phyloP scores from a whole-genome alignment of 2,797 vertebrate species.

The Microchirus variegatus region DNA sequence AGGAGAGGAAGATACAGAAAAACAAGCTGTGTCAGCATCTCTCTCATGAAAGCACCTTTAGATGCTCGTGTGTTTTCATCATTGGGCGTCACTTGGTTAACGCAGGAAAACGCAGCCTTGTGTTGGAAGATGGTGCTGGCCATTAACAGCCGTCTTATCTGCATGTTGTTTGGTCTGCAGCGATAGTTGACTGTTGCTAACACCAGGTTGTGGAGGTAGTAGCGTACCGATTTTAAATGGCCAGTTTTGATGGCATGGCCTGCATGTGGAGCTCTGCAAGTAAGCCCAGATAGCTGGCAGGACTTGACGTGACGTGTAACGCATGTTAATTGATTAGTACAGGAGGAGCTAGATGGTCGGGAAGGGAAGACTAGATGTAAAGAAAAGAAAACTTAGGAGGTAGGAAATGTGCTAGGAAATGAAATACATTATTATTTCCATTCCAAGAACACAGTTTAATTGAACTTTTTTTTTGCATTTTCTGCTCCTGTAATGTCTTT shows the following conservation, averaged over 20 bases:
- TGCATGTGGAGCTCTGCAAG: constrained; percentile 34
- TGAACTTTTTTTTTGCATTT: too few relatives aligned
- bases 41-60: not conserved
- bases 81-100: not conserved
- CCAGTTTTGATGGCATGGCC: constrained; percentile 3
- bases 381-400: too few relatives aligned
- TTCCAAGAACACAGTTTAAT: too few relatives aligned
- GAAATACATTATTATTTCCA: too few relatives aligned
- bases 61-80: not conserved
- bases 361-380: too few relatives aligned
- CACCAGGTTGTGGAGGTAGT: constrained; percentile 4
- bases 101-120: not conserved
- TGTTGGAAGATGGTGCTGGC: constrained; percentile 1
- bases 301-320: constrained; percentile 46
- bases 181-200: constrained; percentile 32
- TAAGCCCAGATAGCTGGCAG: constrained; percentile 35
- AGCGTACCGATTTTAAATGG: not conserved
- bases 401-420: too few relatives aligned
- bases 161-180: constrained; percentile 25
- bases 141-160: constrained; percentile 25
- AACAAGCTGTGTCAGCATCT: not conserved
- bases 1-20: not conserved
- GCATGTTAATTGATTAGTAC: constrained; percentile 63
- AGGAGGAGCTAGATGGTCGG: constrained; percentile 4
- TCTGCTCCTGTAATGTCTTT: too few relatives aligned